Conservation (phyloP, 1,140 invertebrate species). For the Caerostris darwini region DNA sequence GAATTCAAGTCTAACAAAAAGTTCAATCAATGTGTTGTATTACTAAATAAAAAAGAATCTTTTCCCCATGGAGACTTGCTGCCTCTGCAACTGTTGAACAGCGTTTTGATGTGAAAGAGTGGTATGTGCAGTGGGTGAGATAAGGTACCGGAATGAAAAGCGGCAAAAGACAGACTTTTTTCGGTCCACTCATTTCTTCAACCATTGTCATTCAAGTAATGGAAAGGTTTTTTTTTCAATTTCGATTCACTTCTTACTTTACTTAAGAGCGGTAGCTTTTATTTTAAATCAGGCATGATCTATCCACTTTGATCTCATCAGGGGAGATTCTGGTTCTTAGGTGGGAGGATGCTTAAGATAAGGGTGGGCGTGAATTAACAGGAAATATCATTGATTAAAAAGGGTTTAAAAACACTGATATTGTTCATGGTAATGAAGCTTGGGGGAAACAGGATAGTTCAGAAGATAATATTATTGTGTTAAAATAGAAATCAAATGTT, state of each 20-base stretch:
- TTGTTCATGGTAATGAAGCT: too few relatives aligned
- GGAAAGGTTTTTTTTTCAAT: constrained; percentile 34
- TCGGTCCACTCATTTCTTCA: constrained; percentile 21
- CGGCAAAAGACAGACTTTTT: constrained; percentile 52
- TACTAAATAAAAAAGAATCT: too few relatives aligned
- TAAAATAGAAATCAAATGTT: too few relatives aligned
- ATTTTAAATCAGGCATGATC: constrained; percentile 57
- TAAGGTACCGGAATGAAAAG: neutral
- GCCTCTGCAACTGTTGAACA: constrained; percentile 61
- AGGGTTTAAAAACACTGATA: too few relatives aligned
- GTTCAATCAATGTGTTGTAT: too few relatives aligned
- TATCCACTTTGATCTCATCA: constrained; percentile 42
- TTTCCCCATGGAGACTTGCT: constrained; percentile 39
- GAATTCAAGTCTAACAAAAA: too few relatives aligned
- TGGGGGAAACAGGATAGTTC: too few relatives aligned
- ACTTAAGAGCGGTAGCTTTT: constrained; percentile 26
- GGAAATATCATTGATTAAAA: too few relatives aligned
- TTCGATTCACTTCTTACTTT: neutral
- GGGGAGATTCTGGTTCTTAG: constrained; percentile 12
- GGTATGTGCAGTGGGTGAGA: neutral
- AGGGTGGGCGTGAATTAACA: too few relatives aligned
- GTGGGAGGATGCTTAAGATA: neutral
- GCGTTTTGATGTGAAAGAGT: neutral
- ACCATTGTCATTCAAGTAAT: constrained; percentile 67
- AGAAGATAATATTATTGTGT: too few relatives aligned